Percentiles rank a stretch among this genome's conserved stretches.
phyloP scores from a whole-genome alignment of 2,888 invertebrate species.

The Electrophaes corylata region DNA sequence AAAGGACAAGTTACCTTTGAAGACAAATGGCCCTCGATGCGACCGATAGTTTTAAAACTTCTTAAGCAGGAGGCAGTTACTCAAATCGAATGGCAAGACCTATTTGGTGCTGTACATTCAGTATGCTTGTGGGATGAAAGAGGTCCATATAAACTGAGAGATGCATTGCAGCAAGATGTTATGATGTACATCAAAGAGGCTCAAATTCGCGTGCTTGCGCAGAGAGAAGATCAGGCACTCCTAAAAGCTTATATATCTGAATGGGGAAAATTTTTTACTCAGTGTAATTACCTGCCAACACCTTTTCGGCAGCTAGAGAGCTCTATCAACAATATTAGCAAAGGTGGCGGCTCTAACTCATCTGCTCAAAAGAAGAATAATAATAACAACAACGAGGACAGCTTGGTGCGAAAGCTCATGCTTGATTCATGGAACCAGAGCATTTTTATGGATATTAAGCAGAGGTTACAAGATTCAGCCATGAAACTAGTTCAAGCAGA shows the following conservation, averaged over 20 bases:
- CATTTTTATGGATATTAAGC: slow-evolving; percentile 98
- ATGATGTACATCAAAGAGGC: slow-evolving; percentile 97
- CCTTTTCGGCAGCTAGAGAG: slow-evolving; percentile 97
- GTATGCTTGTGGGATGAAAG: slow-evolving; percentile 99
- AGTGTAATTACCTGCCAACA: slow-evolving; percentile 98
- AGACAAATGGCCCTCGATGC: slow-evolving; percentile 98
- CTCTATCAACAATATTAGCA: slow-evolving; percentile 86
- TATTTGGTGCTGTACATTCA: slow-evolving; percentile 97
- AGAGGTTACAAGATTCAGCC: slow-evolving; percentile 96
- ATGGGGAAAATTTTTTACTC: slow-evolving; percentile 99
- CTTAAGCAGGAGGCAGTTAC: slow-evolving; percentile 97
- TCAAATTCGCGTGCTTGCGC: slow-evolving; percentile 93
- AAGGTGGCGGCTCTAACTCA: slow-evolving; percentile 68
- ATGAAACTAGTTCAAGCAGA: slow-evolving; percentile 99
- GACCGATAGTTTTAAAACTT: slow-evolving; percentile 96
- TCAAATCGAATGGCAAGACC: slow-evolving; percentile 98
- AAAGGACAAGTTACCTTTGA: slow-evolving; percentile 94
- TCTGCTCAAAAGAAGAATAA: slow-evolving; percentile 80
- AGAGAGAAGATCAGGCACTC: slow-evolving; percentile 97
- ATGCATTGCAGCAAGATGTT: slow-evolving; percentile 95
- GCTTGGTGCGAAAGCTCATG: slow-evolving; percentile 97
- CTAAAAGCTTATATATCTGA: slow-evolving; percentile 98
- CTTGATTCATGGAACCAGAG: slow-evolving; percentile 99
- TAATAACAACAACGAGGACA: slow-evolving; percentile 90
- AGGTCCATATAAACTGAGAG: slow-evolving; percentile 93